Conservation (phyloP, 1,140 invertebrate genomes). For the Neomicropteryx cornuta region DNA sequence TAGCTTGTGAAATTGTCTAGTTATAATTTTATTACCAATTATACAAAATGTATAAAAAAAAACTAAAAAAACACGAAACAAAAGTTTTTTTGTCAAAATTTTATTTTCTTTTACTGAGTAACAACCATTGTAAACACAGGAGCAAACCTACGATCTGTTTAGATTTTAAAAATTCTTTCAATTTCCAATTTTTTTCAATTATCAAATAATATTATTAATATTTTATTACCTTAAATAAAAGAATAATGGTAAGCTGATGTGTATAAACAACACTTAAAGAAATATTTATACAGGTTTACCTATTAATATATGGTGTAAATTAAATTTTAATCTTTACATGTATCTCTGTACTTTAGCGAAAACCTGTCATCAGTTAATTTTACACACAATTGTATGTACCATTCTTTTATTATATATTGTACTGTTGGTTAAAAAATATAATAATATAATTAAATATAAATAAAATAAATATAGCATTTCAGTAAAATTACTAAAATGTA, state of each 20-base stretch:
- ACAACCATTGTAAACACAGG: not conserved
- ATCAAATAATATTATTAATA: not conserved
- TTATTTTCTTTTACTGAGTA: not conserved
- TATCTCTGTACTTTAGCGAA: too few relatives aligned
- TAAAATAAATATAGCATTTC: too few relatives aligned
- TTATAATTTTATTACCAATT: too few relatives aligned
- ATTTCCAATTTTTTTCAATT: not conserved
- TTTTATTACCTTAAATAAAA: not conserved
- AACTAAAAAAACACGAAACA: not conserved
- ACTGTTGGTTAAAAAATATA: too few relatives aligned
- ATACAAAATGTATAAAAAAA: too few relatives aligned
- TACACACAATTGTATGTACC: not conserved
- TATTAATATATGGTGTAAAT: not conserved
- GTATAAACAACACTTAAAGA: not conserved
- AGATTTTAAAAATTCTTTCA: not conserved
- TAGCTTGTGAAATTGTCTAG: not conserved
- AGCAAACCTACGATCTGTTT: not conserved
- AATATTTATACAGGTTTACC: not conserved
- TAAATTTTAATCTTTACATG: too few relatives aligned
- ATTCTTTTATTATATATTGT: too few relatives aligned
- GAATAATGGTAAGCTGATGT: not conserved
- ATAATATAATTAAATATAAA: too few relatives aligned
- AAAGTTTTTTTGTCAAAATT: not conserved
- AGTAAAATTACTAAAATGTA: too few relatives aligned
- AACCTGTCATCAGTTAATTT: too few relatives aligned